phyloP scores from a whole-genome alignment of 2,797 vertebrate species.

The Megalops cyprinoides region DNA sequence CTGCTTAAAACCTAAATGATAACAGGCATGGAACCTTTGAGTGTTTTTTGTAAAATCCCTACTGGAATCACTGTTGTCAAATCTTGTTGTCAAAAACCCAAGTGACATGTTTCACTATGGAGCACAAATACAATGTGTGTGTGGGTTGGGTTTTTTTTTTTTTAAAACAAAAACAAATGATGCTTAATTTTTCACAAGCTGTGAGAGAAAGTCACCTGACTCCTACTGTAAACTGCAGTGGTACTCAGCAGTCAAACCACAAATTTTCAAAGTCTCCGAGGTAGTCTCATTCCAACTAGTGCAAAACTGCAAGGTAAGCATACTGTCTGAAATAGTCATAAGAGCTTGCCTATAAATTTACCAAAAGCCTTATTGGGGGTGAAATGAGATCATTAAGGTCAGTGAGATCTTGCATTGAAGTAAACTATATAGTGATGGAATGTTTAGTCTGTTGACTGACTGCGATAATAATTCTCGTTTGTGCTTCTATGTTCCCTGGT shows the following conservation, averaged over 20 bases:
- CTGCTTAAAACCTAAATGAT: background rate
- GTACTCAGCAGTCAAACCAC: slow-evolving; percentile 27
- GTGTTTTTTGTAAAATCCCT: no score
- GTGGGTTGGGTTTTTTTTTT: no score
- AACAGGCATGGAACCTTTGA: background rate
- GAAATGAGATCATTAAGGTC: slow-evolving; percentile 55
- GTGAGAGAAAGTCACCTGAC: slow-evolving; percentile 25
- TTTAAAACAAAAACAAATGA: slow-evolving; percentile 28
- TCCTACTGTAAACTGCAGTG: slow-evolving; percentile 13
- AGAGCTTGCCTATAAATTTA: slow-evolving; percentile 69
- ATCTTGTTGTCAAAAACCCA: slow-evolving; percentile 21
- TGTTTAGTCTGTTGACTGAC: slow-evolving; percentile 72
- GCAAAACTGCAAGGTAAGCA: slow-evolving; percentile 66
- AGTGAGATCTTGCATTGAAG: slow-evolving; percentile 47
- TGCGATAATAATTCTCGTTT: slow-evolving; percentile 72
- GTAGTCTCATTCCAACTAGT: slow-evolving; percentile 28
- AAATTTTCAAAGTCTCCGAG: background rate
- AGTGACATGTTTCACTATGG: slow-evolving; percentile 34
- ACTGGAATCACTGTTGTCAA: slow-evolving; percentile 20
- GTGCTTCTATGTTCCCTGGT: slow-evolving; percentile 55
- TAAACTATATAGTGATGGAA: slow-evolving; percentile 70
- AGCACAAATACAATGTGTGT: slow-evolving; percentile 35
- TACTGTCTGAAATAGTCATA: slow-evolving; percentile 68
- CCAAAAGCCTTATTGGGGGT: slow-evolving; percentile 51
- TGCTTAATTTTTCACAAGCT: slow-evolving; percentile 40